These are phyloP conservation scores for Eidolon dupreanum DNA, from an alignment of 2,797 vertebrate genomes.

Conservation along the genomic window DNA sequence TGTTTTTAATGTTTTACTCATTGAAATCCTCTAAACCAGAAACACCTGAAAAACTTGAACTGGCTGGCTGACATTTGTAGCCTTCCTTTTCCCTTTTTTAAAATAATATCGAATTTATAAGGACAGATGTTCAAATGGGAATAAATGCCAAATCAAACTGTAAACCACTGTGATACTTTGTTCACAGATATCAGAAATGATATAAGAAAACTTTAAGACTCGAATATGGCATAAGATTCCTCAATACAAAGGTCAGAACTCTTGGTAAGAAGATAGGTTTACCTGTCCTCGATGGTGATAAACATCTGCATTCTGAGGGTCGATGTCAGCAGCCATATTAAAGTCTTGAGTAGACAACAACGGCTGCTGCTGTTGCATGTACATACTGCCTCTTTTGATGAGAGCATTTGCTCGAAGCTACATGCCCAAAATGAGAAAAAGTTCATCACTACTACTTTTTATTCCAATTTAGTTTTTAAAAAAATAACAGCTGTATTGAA, in stretches of 20 bases:
- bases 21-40: neutral
- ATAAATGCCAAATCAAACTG: constrained; percentile 8
- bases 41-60: constrained; percentile 8
- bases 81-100: neutral
- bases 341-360: constrained; percentile 96
- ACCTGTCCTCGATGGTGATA: constrained; percentile 99
- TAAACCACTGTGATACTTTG: neutral
- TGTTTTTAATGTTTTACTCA: constrained; percentile 34
- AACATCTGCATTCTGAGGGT: constrained; percentile 95
- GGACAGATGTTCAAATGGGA: constrained; percentile 41
- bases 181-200: neutral
- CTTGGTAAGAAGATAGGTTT: constrained; percentile 26
- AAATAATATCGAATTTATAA: neutral
- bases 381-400: constrained; percentile 99
- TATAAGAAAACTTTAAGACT: neutral
- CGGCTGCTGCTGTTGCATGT: constrained; percentile 99
- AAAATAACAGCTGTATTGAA: neutral
- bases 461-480: neutral
- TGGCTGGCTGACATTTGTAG: neutral
- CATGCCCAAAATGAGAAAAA: constrained; percentile 10
- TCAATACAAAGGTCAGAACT: neutral
- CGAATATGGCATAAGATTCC: neutral
- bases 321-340: constrained; percentile 96
- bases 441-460: neutral
- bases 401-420: constrained; percentile 97